Conservation (phyloP, 2,797 vertebrate species). For the Cyclura pinguis region DNA sequence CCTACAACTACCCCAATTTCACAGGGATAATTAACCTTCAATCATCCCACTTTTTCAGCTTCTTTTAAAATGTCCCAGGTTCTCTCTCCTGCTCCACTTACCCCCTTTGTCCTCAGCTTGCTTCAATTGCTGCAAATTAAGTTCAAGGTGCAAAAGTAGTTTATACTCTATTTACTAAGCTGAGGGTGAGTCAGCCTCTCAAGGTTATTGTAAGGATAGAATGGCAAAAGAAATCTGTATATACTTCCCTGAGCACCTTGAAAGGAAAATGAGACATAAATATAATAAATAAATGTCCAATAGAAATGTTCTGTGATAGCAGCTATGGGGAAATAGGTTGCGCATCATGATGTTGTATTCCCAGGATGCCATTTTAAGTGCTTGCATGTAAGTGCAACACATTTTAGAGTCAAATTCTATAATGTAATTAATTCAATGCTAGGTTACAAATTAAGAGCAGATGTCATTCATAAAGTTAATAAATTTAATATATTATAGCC, state of each 20-base stretch:
- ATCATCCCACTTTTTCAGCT: no score
- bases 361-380: background rate
- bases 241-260: background rate
- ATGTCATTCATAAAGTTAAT: background rate
- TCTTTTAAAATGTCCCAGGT: no score
- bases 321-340: background rate
- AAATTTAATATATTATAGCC: background rate
- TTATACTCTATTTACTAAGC: no score
- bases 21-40: no score
- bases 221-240: background rate
- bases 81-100: no score
- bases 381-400: background rate
- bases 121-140: no score
- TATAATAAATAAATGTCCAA: background rate
- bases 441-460: conserved; percentile 4
- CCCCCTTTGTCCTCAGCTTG: no score
- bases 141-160: no score
- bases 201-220: background rate
- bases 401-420: background rate
- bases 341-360: background rate
- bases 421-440: background rate
- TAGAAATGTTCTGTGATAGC: background rate
- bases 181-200: no score
- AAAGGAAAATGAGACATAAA: background rate
- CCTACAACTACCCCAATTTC: no score